These are phyloP conservation scores for Ctena decussata DNA, from an alignment of 2,888 invertebrate genomes.

Conservation along the genomic window DNA sequence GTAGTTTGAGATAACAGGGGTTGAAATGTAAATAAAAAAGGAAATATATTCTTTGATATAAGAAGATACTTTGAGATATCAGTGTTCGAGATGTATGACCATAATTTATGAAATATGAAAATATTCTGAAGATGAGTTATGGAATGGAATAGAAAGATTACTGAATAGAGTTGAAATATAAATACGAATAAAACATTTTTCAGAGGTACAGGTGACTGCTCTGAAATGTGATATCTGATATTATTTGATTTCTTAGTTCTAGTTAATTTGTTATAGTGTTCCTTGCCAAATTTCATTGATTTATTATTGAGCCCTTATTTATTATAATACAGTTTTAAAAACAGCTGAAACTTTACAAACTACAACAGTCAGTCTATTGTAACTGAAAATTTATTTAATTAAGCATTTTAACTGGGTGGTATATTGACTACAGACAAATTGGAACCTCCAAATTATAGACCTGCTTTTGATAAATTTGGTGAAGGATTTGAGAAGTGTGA, in stretches of 20 bases:
- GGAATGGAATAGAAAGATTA: no score
- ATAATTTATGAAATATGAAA: no score
- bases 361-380: not conserved
- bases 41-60: no score
- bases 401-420: not conserved
- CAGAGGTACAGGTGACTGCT: no score
- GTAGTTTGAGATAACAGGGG: no score
- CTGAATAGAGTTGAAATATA: no score
- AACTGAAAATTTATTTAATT: conserved; percentile 10
- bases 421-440: not conserved
- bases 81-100: no score
- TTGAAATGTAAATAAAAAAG: no score
- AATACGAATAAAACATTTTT: no score
- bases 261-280: not conserved
- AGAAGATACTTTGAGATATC: no score
- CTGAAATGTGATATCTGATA: no score
- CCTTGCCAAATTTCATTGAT: not conserved
- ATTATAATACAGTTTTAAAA: not conserved
- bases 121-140: no score
- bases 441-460: conserved; percentile 1
- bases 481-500: not conserved
- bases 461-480: not conserved
- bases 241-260: not conserved
- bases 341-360: not conserved
- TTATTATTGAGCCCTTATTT: not conserved